Conservation (phyloP, 1,140 invertebrate species). For the Zaprionus lachaisei region DNA sequence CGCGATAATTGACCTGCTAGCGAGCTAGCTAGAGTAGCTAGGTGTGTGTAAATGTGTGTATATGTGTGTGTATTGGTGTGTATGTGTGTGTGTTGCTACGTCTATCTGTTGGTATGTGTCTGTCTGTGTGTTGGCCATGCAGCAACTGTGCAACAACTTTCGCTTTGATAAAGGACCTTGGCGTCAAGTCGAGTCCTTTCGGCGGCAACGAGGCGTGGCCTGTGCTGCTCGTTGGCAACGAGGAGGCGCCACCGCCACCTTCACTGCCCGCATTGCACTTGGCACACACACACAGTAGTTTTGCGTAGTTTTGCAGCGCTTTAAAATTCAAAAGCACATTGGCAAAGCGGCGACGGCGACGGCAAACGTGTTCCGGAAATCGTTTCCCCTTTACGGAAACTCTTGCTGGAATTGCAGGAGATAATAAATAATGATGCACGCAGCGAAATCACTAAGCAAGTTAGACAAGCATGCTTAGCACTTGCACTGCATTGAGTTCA, state of each 20-base stretch:
- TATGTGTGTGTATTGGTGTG: constrained; percentile 1
- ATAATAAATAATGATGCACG: constrained; percentile 3
- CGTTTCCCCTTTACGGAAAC: not conserved
- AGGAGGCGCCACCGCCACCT: not conserved
- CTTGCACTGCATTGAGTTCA: not conserved
- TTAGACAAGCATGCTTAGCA: not conserved
- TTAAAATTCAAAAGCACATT: constrained; percentile 45
- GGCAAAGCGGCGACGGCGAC: not conserved
- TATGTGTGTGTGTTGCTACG: not conserved
- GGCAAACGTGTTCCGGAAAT: constrained; percentile 6
- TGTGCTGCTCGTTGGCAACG: constrained; percentile 43
- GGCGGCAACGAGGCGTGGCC: constrained; percentile 66
- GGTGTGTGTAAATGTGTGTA: constrained; percentile 21
- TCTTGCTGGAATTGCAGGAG: not conserved
- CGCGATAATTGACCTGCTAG: constrained; percentile 77
- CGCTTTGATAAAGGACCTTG: constrained; percentile 79
- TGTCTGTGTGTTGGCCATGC: constrained; percentile 53
- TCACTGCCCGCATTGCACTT: constrained; percentile 44
- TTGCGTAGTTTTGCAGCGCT: constrained; percentile 18
- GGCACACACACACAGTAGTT: constrained; percentile 4
- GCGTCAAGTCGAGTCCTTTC: constrained; percentile 75
- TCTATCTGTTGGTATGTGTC: constrained; percentile 2
- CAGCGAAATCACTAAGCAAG: constrained; percentile 5
- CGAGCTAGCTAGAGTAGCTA: constrained; percentile 46
- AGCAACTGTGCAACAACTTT: constrained; percentile 79